Evolutionary conservation across 1,140 invertebrate genomes (phyloP), one percentile per base, ranked within the genome.

Genomic region (Conopomorpha cramerella): DNA sequence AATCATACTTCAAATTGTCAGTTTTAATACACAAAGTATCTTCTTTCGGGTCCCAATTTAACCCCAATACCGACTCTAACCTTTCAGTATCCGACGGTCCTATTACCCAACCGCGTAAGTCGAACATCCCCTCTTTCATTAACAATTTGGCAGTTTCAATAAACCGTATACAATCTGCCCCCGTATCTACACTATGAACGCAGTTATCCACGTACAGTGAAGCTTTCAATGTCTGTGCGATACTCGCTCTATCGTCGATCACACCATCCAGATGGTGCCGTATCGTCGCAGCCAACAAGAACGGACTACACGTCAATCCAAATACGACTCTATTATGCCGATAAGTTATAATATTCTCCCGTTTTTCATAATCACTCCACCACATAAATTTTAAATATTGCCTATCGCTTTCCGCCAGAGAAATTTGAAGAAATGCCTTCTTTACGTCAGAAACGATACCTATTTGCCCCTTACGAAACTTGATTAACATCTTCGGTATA

Each of bases 361-460:
- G 8, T 10, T 26, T 10, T 19, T 30, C 15, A 38, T 35, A 12
- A 14, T 41, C 23, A 8, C 14, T 28, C 32, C 30, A 42, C 64
- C 70, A 77, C 2, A 74, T 29, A 39, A 73, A 73, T n/a, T 54
- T 31, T 0, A 70, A 16, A 39, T 43, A 50, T 29, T 68, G 46
- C 15, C 67, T 17, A 34, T 77, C 58, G 3, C 40, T 25, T 16
- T 36, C 14, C 30, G 16, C 2, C 13, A 62, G 13, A 8, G 15
- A 28, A n/a, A 80, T 67, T 40, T 71, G 57, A 8, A 70, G 39
- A 51, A 79, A 80, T 0, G 63, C 74, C 25, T 64, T 66, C 23
- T 48, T 39, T 6, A 80, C 76, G 33, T 79, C 76, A 0, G 66
- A 47, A 2, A 56, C 55, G 0, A 77, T 47, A 13, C 50, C 72